Evolutionary conservation across 2,888 invertebrate genomes (phyloP).

Genomic region (Scaptomyza parva): DNA sequence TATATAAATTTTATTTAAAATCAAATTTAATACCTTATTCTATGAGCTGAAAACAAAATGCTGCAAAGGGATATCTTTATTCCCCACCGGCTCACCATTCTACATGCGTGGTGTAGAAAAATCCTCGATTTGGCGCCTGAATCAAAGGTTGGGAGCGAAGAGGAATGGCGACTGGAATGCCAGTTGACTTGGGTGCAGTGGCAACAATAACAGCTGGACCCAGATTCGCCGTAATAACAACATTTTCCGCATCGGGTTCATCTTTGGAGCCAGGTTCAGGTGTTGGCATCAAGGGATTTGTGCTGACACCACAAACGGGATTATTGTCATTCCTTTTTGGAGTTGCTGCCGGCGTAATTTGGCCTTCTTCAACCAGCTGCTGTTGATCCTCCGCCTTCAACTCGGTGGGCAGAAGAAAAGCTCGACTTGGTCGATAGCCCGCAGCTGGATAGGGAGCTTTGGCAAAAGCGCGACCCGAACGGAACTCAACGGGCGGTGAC

Average conservation of each 20-base stretch:
- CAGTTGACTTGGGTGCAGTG: conserved; percentile 36
- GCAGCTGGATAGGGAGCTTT: conserved; percentile 77
- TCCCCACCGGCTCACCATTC: conserved; percentile 70
- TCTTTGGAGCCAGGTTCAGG: conserved; percentile 70
- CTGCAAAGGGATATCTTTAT: not conserved
- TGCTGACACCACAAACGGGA: conserved; percentile 79
- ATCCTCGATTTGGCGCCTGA: conserved; percentile 53
- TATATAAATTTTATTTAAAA: conserved; percentile 6
- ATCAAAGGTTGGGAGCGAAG: conserved; percentile 64
- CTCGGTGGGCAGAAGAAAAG: conserved; percentile 75
- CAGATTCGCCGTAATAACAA: conserved; percentile 62
- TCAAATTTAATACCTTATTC: conserved; percentile 19
- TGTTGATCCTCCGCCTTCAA: conserved; percentile 22
- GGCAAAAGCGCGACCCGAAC: conserved; percentile 37
- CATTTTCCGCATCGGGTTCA: conserved; percentile 79
- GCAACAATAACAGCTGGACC: conserved; percentile 59
- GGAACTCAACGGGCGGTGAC: conserved; percentile 13
- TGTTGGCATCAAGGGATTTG: conserved; percentile 77
- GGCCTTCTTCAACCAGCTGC: conserved; percentile 7
- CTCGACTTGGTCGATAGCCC: conserved; percentile 76
- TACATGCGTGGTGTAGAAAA: conserved; percentile 62
- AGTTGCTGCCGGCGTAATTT: conserved; percentile 14
- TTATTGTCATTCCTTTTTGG: conserved; percentile 64
- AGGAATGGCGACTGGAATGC: conserved; percentile 70
- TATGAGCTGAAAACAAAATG: conserved; percentile 41